Evolutionary conservation across 2,888 invertebrate genomes (phyloP).

Genomic region (Oxytorus armatus): DNA sequence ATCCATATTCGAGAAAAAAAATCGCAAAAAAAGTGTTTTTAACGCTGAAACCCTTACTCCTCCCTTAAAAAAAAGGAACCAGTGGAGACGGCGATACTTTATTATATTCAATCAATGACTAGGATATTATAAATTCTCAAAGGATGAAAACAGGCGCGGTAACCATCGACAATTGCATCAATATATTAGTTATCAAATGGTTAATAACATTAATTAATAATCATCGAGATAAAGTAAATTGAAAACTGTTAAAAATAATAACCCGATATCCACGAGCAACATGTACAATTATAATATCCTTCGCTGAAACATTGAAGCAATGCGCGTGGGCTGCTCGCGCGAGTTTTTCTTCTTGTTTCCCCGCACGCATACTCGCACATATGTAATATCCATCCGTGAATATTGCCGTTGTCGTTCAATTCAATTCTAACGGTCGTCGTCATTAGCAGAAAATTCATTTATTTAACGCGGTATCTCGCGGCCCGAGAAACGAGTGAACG

Average conservation of each 20-base stretch:
- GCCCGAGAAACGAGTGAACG: conserved; percentile 4
- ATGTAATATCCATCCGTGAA: background rate
- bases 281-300: conserved; percentile 5
- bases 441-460: conserved; percentile 59
- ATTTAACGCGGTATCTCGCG: conserved; percentile 46
- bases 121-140: too few relatives aligned
- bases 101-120: too few relatives aligned
- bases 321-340: conserved; percentile 23
- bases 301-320: conserved; percentile 19
- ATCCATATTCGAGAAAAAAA: too few relatives aligned
- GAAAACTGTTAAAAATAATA: background rate
- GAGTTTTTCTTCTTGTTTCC: conserved; percentile 7
- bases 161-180: too few relatives aligned
- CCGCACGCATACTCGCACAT: background rate
- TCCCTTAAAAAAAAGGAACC: too few relatives aligned
- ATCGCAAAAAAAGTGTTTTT: too few relatives aligned
- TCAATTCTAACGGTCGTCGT: conserved; percentile 58
- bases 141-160: too few relatives aligned
- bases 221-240: background rate
- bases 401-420: conserved; percentile 38
- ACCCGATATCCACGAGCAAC: background rate
- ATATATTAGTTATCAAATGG: too few relatives aligned
- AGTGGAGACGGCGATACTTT: too few relatives aligned
- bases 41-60: too few relatives aligned
- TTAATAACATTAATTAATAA: background rate